Percentiles rank a stretch among this genome's conserved stretches.
Conservation (phyloP, 1,140 invertebrate genomes). For the Laodelphax striatellus region DNA sequence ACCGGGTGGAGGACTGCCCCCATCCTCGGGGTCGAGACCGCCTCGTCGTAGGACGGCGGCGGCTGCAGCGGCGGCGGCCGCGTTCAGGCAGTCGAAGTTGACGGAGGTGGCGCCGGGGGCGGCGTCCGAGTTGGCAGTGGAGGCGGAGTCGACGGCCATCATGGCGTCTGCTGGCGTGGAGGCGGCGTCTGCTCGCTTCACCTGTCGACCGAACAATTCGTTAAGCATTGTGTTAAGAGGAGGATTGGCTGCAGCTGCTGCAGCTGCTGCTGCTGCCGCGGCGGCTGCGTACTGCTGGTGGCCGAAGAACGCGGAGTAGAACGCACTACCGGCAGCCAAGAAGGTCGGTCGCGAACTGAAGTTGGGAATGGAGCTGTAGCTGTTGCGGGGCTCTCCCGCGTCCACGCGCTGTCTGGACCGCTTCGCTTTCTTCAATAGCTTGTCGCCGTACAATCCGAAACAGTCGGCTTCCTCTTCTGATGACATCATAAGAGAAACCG, state of each 20-base stretch:
- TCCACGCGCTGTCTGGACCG: slow-evolving; percentile 87
- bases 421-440: slow-evolving; percentile 79
- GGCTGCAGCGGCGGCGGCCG: slow-evolving; percentile 14
- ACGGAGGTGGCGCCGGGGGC: slow-evolving; percentile 15
- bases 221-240: slow-evolving; percentile 44
- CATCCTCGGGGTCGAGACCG: slow-evolving; percentile 21
- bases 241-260: too few relatives aligned
- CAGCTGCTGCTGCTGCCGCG: slow-evolving; percentile 41
- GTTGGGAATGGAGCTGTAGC: slow-evolving; percentile 78
- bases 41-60: slow-evolving; percentile 24
- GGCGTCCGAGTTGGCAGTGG: slow-evolving; percentile 31
- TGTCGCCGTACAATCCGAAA: slow-evolving; percentile 82
- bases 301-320: slow-evolving; percentile 68
- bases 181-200: slow-evolving; percentile 54
- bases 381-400: slow-evolving; percentile 86
- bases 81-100: slow-evolving; percentile 24
- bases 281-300: slow-evolving; percentile 67
- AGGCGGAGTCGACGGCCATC: slow-evolving; percentile 26
- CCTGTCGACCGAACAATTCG: slow-evolving; percentile 59
- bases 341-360: slow-evolving; percentile 72
- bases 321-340: slow-evolving; percentile 69
- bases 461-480: slow-evolving; percentile 84
- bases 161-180: slow-evolving; percentile 45
- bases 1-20: slow-evolving; percentile 24
- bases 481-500: slow-evolving; percentile 77